A percentile compares a stretch with the other conserved stretches of the same genome.
Conservation (phyloP, 2,888 invertebrate species). For the Sthenelais limicola region DNA sequence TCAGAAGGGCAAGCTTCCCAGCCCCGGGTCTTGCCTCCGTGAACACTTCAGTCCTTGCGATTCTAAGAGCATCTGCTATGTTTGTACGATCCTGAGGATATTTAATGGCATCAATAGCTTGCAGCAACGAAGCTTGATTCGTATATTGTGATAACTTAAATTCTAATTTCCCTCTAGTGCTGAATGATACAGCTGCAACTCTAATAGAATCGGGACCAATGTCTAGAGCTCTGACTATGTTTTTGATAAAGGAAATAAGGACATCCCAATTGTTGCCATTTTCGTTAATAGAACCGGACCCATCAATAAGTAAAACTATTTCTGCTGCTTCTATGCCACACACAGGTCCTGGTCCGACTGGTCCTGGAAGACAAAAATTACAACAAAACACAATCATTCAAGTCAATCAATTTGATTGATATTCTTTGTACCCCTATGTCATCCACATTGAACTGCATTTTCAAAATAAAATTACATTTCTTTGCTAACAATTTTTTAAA, state of each 20-base stretch:
- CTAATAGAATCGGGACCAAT: background rate
- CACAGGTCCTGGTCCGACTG: no score
- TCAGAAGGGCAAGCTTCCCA: background rate
- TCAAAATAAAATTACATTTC: no score
- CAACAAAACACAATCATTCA: no score
- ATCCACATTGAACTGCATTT: no score
- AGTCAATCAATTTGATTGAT: no score
- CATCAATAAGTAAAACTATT: constrained; percentile 8
- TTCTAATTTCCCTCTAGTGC: background rate
- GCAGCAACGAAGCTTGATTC: background rate
- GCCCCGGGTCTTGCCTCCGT: background rate
- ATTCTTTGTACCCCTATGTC: no score
- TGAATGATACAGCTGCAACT: constrained; percentile 6
- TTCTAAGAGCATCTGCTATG: constrained; percentile 10
- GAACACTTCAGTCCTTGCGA: background rate
- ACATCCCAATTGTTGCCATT: background rate
- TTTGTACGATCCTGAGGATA: constrained; percentile 6
- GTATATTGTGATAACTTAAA: background rate
- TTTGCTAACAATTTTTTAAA: no score
- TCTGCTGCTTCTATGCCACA: no score
- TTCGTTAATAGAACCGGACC: constrained; percentile 25
- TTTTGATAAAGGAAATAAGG: background rate
- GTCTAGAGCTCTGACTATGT: background rate
- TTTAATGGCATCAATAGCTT: background rate
- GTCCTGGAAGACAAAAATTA: no score